Percentiles rank a stretch among this genome's conserved stretches.
Conservation (phyloP, 2,113 vertebrate genomes). For the Cryptomyrus ogoouensis region DNA sequence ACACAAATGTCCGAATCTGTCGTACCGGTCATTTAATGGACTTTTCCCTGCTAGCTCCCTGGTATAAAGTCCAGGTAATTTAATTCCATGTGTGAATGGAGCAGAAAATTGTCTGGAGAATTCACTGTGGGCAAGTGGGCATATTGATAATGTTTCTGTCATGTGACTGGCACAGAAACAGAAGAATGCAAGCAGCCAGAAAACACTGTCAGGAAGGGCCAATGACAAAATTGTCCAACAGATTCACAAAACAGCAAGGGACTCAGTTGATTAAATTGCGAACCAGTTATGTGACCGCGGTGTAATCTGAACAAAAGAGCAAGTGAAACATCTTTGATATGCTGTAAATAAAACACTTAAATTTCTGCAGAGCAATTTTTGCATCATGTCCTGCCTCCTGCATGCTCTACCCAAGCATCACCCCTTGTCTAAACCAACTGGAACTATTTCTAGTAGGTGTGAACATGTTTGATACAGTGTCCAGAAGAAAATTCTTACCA, state of each 20-base stretch:
- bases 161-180: neutral
- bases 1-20: neutral
- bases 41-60: neutral
- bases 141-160: neutral
- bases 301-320: neutral
- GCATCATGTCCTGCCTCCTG: too few species aligned
- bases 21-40: neutral
- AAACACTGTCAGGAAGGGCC: too few species aligned
- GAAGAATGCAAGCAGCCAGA: too few species aligned
- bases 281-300: neutral
- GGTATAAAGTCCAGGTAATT: neutral
- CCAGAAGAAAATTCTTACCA: neutral
- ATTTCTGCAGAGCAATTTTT: too few species aligned
- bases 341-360: too few species aligned
- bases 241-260: neutral
- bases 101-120: neutral
- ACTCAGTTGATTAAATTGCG: neutral
- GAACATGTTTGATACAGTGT: neutral
- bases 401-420: too few species aligned
- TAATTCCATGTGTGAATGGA: neutral
- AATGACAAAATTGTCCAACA: too few species aligned
- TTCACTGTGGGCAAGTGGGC: neutral
- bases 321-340: neutral
- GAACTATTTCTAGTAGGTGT: too few species aligned
- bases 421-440: too few species aligned